These are phyloP conservation scores for Ondatra zibethicus DNA, from an alignment of 2,113 vertebrate genomes.

Conservation along the genomic window DNA sequence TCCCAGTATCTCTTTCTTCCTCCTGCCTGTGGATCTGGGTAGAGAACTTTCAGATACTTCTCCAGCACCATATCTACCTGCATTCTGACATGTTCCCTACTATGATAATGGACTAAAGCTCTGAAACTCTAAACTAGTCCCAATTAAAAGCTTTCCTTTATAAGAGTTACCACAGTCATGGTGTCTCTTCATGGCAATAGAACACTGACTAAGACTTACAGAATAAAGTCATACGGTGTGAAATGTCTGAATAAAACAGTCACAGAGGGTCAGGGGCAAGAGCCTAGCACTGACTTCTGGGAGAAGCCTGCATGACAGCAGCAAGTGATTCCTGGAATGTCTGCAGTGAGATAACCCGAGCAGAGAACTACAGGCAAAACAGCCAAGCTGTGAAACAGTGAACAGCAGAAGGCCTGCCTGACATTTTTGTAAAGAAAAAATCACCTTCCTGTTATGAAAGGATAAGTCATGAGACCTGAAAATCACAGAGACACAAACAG, in stretches of 20 bases:
- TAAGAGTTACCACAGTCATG: too few relatives aligned
- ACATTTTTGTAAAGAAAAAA: conserved; percentile 42
- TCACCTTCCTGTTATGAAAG: conserved; percentile 68
- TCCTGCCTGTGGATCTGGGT: too few relatives aligned
- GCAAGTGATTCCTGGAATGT: rapidly evolving
- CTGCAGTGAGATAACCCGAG: neutral
- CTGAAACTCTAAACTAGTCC: too few relatives aligned
- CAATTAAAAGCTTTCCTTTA: neutral
- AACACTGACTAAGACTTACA: neutral
- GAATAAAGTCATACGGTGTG: neutral
- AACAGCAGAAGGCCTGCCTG: conserved; percentile 33
- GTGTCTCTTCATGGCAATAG: neutral
- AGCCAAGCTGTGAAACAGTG: neutral
- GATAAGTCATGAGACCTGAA: conserved; percentile 38
- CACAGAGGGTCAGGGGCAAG: rapidly evolving
- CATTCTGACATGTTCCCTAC: too few relatives aligned
- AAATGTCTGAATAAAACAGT: neutral
- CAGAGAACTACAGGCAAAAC: neutral
- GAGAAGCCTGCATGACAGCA: neutral
- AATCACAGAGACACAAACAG: conserved; percentile 42
- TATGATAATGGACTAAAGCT: too few relatives aligned
- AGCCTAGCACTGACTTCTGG: neutral
- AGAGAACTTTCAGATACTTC: too few relatives aligned
- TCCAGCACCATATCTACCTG: too few relatives aligned
- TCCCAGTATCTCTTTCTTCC: too few relatives aligned